Evolutionary conservation across 2,888 invertebrate species (phyloP).

Genomic region (Drosophila pseudotalamancana): DNA sequence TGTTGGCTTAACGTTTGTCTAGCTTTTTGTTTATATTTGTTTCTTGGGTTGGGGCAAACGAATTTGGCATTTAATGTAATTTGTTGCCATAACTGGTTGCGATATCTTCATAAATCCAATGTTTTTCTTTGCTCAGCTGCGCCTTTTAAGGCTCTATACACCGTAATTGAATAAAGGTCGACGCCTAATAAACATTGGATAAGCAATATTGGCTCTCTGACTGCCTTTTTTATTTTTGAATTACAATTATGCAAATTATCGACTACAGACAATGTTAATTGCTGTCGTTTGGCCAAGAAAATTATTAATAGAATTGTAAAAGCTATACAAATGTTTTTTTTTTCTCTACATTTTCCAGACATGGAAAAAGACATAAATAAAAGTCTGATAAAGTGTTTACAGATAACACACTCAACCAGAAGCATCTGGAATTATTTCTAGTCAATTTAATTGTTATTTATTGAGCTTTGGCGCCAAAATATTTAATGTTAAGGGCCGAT

Average conservation of each 20-base stretch:
- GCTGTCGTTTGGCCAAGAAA: slow-evolving; percentile 33
- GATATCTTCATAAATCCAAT: slow-evolving; percentile 22
- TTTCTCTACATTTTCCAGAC: background rate
- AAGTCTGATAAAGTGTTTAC: slow-evolving; percentile 46
- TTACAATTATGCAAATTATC: slow-evolving; percentile 53
- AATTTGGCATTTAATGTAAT: slow-evolving; percentile 48
- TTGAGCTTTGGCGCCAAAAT: slow-evolving; percentile 45
- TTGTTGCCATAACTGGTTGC: slow-evolving; percentile 44
- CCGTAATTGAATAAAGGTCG: slow-evolving; percentile 60
- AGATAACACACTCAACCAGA: slow-evolving; percentile 11
- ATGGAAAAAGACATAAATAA: slow-evolving; percentile 49
- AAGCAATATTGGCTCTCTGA: slow-evolving; percentile 16
- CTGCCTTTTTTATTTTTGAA: slow-evolving; percentile 21
- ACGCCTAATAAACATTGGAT: slow-evolving; percentile 32
- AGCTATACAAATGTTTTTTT: slow-evolving; percentile 15
- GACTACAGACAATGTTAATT: slow-evolving; percentile 23
- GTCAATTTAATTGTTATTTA: slow-evolving; percentile 64
- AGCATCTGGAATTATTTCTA: slow-evolving; percentile 52
- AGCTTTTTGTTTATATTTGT: slow-evolving; percentile 8
- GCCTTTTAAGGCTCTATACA: slow-evolving; percentile 42
- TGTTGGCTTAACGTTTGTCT: slow-evolving; percentile 21
- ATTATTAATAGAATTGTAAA: slow-evolving; percentile 29
- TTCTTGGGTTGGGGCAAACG: slow-evolving; percentile 14
- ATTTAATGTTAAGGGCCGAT: slow-evolving; percentile 4
- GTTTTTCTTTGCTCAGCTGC: slow-evolving; percentile 28